These are phyloP conservation scores for Sitophilus oryzae DNA, from an alignment of 1,140 invertebrate genomes.

Conservation along the genomic window DNA sequence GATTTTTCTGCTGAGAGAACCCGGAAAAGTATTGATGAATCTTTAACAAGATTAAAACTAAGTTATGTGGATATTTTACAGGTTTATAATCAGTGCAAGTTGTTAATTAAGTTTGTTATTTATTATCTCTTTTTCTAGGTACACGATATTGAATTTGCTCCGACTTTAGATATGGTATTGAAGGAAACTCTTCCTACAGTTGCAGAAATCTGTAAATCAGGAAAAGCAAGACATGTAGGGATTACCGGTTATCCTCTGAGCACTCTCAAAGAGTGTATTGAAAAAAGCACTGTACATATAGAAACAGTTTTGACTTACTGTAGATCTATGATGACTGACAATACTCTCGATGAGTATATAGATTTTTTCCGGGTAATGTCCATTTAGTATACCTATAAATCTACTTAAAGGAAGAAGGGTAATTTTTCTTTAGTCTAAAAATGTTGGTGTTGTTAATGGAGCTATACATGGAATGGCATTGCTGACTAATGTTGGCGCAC, in stretches of 20 bases:
- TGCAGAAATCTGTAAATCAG: constrained; percentile 62
- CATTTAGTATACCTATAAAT: too few species aligned
- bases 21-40: constrained; percentile 65
- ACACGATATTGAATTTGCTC: constrained; percentile 86
- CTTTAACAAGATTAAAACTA: constrained; percentile 66
- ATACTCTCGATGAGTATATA: constrained; percentile 64
- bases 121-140: constrained; percentile 53
- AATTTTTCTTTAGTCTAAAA: not conserved
- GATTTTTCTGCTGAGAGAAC: constrained; percentile 78
- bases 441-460: constrained; percentile 77
- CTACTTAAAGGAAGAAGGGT: too few species aligned
- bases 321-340: constrained; percentile 73
- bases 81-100: constrained; percentile 45
- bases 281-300: constrained; percentile 60
- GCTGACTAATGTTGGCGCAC: constrained; percentile 67
- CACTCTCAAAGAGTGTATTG: constrained; percentile 65
- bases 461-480: constrained; percentile 75
- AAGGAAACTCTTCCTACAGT: constrained; percentile 82
- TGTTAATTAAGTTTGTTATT: not conserved
- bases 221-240: constrained; percentile 78
- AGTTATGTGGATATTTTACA: constrained; percentile 87
- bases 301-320: constrained; percentile 73
- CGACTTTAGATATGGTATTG: constrained; percentile 67
- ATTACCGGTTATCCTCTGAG: constrained; percentile 82
- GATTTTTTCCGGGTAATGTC: constrained; percentile 65